Conservation (phyloP, 2,888 invertebrate species). For the Drosophila fulvimacula region DNA sequence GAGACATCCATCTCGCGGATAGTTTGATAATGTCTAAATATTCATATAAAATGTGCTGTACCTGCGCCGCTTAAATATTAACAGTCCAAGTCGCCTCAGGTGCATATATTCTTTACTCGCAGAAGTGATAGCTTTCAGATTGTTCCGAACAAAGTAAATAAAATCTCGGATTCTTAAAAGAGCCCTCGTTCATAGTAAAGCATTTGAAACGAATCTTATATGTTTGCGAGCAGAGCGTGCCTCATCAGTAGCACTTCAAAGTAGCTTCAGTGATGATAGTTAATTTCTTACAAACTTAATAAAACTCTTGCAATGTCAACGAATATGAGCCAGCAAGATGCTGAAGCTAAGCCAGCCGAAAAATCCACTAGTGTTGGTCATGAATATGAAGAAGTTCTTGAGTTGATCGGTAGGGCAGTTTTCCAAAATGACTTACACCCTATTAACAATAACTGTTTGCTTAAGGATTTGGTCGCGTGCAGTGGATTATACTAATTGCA, state of each 20-base stretch:
- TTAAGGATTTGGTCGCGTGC: constrained; percentile 88
- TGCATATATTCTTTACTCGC: background rate
- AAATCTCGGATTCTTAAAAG: background rate
- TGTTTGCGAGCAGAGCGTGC: constrained; percentile 16
- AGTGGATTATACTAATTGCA: constrained; percentile 87
- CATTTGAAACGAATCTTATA: constrained; percentile 38
- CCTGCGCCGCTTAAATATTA: background rate
- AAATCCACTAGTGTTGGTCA: constrained; percentile 28
- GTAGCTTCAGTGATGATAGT: constrained; percentile 32
- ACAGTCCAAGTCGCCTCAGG: background rate
- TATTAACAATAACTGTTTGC: background rate
- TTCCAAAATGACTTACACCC: background rate
- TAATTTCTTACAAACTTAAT: background rate
- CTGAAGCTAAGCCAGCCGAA: constrained; percentile 40
- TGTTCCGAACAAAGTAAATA: background rate
- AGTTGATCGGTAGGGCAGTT: constrained; percentile 67
- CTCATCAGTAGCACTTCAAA: constrained; percentile 51
- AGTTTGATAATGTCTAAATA: background rate
- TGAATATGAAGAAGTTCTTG: constrained; percentile 77
- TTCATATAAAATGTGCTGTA: background rate
- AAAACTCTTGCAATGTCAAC: constrained; percentile 26
- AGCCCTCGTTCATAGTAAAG: constrained; percentile 3
- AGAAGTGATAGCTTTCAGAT: no score
- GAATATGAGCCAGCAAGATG: constrained; percentile 20
- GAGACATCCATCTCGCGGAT: background rate